These are phyloP conservation scores for Leptoclinus maculatus DNA, from an alignment of 2,797 vertebrate species.

Conservation along the genomic window DNA sequence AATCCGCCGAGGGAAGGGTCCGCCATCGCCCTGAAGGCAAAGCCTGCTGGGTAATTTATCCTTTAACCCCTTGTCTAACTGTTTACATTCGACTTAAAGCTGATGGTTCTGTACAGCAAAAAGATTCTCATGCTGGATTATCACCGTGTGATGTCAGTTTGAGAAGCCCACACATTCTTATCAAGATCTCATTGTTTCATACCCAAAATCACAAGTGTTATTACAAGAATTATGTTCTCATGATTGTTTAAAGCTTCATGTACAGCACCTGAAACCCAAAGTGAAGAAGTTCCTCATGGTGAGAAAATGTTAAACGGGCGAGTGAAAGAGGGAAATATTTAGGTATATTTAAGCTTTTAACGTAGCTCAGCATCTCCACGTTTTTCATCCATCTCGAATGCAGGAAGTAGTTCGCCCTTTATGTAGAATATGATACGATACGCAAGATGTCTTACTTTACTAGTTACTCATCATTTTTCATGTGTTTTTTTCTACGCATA, in stretches of 20 bases:
- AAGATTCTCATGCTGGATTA: slow-evolving; percentile 11
- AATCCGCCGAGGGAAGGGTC: slow-evolving; percentile 38
- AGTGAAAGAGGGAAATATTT: neutral
- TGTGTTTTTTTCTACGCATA: too few species aligned
- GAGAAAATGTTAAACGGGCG: neutral
- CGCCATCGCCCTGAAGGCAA: slow-evolving; percentile 35
- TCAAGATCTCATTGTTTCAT: neutral
- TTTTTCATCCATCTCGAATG: too few species aligned
- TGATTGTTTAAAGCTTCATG: neutral
- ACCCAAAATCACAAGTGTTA: too few species aligned
- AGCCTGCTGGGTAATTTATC: slow-evolving; percentile 62
- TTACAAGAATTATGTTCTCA: too few species aligned
- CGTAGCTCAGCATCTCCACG: neutral
- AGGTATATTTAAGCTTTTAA: neutral
- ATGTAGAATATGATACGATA: too few species aligned
- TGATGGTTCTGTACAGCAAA: slow-evolving; percentile 16
- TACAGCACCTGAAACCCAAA: neutral
- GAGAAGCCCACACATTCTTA: neutral
- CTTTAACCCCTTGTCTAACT: slow-evolving; percentile 43
- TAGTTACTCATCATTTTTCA: too few species aligned
- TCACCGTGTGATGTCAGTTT: neutral
- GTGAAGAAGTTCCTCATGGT: neutral
- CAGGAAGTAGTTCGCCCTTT: neutral
- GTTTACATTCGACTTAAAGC: slow-evolving; percentile 46
- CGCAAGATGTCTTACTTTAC: too few species aligned